Conservation (phyloP, 2,888 invertebrate species). For the Ametastegia equiseti region DNA sequence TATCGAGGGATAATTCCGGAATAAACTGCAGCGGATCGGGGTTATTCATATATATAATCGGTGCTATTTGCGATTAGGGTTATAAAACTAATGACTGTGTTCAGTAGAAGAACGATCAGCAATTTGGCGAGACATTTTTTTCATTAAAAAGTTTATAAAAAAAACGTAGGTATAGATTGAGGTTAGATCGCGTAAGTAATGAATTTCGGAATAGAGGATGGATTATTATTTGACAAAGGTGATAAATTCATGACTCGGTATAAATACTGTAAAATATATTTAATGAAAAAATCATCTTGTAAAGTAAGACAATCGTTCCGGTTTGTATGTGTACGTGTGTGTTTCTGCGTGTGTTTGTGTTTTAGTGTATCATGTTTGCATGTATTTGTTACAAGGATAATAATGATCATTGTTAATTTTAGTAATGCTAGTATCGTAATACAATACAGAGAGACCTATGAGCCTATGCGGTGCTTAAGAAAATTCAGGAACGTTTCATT, state of each 20-base stretch:
- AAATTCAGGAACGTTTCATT: conserved; percentile 43
- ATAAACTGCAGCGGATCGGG: background rate
- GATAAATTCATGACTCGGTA: background rate
- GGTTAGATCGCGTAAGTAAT: too few relatives aligned
- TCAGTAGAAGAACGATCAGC: background rate
- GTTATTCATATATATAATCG: background rate
- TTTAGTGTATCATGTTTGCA: background rate
- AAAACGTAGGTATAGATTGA: too few relatives aligned
- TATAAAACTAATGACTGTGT: background rate
- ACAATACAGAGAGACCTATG: conserved; percentile 67
- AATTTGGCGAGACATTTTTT: background rate
- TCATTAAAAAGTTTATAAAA: background rate
- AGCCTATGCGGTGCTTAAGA: conserved; percentile 62
- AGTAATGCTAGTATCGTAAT: conserved; percentile 68
- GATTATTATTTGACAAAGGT: too few relatives aligned
- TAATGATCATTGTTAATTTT: conserved; percentile 65
- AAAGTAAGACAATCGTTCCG: conserved; percentile 70
- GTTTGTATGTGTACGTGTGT: too few relatives aligned
- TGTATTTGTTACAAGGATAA: conserved; percentile 64
- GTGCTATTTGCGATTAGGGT: background rate
- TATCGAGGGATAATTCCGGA: background rate
- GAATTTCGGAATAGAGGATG: too few relatives aligned
- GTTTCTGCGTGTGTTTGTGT: background rate
- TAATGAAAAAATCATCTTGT: conserved; percentile 71
- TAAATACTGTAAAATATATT: conserved; percentile 71